Percentiles rank a stretch among this genome's conserved stretches.
phyloP scores from a whole-genome alignment of 2,797 vertebrate genomes.

The Lepilemur septentrionalis region DNA sequence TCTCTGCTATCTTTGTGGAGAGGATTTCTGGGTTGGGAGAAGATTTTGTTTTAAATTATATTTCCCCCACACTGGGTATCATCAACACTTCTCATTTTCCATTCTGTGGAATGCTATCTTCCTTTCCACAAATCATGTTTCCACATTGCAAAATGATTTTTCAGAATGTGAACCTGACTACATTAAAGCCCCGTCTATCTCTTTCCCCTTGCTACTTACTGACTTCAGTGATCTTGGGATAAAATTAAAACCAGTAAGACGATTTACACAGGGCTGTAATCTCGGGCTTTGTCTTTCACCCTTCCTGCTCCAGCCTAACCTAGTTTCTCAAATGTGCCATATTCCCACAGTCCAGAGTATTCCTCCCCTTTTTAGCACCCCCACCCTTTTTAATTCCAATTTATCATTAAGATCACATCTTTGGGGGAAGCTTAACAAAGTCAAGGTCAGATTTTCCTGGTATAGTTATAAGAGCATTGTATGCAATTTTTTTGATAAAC shows the following conservation, averaged over 20 bases:
- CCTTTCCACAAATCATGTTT: background rate
- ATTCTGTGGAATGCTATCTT: background rate
- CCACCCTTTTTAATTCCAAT: background rate
- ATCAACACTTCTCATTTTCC: background rate
- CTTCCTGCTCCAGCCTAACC: background rate
- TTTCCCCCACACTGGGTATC: background rate
- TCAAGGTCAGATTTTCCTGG: background rate
- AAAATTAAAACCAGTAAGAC: background rate
- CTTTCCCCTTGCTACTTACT: background rate
- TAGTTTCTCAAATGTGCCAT: background rate
- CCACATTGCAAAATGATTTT: background rate
- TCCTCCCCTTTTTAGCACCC: background rate
- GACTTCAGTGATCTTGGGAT: background rate
- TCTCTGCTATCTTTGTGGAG: background rate
- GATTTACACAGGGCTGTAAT: fast-evolving
- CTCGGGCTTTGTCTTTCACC: background rate
- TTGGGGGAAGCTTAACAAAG: background rate
- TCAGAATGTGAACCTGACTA: background rate
- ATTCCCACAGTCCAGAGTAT: too few relatives aligned
- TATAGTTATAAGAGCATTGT: background rate
- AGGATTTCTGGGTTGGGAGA: background rate
- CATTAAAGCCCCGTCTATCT: background rate
- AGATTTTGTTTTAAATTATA: background rate
- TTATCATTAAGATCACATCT: background rate
- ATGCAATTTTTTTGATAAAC: background rate